These are phyloP conservation scores for Podilymbus podiceps DNA, from an alignment of 2,113 vertebrate genomes.

Conservation along the genomic window DNA sequence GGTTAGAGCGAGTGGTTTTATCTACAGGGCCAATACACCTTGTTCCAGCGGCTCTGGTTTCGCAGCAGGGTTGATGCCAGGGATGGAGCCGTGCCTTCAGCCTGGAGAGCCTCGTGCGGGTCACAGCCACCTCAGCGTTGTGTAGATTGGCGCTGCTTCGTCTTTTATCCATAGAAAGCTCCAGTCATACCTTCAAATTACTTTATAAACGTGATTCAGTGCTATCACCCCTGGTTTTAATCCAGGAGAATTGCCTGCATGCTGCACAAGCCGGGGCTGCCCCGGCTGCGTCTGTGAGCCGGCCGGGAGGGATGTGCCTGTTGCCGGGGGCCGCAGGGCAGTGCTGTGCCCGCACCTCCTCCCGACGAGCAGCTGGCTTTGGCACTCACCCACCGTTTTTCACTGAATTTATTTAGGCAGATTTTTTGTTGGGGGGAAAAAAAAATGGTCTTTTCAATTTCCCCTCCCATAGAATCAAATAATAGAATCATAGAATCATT, in stretches of 20 bases:
- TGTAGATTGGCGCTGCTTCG: accelerated
- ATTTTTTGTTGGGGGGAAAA: background rate
- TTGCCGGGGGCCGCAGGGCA: background rate
- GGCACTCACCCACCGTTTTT: background rate
- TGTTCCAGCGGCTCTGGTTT: background rate
- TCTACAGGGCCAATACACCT: background rate
- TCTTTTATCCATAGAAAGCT: background rate
- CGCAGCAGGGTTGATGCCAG: background rate
- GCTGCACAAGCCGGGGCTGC: background rate
- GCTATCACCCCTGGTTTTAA: background rate
- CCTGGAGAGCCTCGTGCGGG: background rate
- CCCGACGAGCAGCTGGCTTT: background rate
- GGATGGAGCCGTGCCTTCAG: background rate
- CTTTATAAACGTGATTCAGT: background rate
- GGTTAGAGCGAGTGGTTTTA: background rate
- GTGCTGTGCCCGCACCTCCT: accelerated
- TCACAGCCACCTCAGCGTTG: background rate
- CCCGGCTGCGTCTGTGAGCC: background rate
- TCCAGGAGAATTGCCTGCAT: background rate
- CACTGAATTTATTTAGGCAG: background rate
- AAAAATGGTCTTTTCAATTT: background rate
- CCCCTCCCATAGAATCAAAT: background rate
- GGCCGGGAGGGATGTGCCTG: background rate
- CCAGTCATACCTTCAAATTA: background rate
- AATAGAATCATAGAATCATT: too few relatives aligned